Evolutionary conservation across 2,797 vertebrate species (phyloP), one percentile per base, ranked within the genome.

Genomic region (Coreius guichenoti): DNA sequence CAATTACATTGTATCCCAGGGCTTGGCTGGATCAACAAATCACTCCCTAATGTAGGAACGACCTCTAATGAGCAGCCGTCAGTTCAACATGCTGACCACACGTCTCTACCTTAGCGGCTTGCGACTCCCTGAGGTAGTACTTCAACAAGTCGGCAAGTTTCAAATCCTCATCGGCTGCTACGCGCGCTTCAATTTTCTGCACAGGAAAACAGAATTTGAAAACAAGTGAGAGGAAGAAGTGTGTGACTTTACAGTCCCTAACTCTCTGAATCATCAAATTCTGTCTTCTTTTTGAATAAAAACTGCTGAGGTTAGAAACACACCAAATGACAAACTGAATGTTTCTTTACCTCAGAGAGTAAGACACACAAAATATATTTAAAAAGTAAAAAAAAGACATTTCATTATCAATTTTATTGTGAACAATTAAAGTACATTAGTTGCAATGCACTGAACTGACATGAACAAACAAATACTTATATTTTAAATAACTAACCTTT

Each of bases 121-220:
- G 98, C 0, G 98, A 99, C 94, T 99, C 98, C 88, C 98, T 95
- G 94, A 99, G 95, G 90, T 99, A 99, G 39, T 99, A 99, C 91
- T 99, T 99, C 88, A 99, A 93, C 93, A 99, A 96, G 91, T 99
- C 98, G 29, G 98, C 98, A 90, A 99, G 96, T 89, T 99, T 99
- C 93, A 99, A 95, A 91, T 99, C 98, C 90, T 99, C 97, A 90
- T 99, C 98, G 36, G 98, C 98, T 85, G 98, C 98, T 1, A 99
- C 97, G 1, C 98, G 96, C 83, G 98, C 97, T 90, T 99, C 97
- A 85, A 99, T 98, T 95, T 99, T 99, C 98, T 99, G 90, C 13
- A 92, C 76, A 91, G 85, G 16, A 69, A 69, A 74, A 85, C 47
- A 89, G 9, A 87, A 17, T 9, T 56, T 39, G 33, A 80, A 56